These are phyloP conservation scores for Microtus montanus DNA, from an alignment of 2,113 vertebrate genomes.

Conservation along the genomic window DNA sequence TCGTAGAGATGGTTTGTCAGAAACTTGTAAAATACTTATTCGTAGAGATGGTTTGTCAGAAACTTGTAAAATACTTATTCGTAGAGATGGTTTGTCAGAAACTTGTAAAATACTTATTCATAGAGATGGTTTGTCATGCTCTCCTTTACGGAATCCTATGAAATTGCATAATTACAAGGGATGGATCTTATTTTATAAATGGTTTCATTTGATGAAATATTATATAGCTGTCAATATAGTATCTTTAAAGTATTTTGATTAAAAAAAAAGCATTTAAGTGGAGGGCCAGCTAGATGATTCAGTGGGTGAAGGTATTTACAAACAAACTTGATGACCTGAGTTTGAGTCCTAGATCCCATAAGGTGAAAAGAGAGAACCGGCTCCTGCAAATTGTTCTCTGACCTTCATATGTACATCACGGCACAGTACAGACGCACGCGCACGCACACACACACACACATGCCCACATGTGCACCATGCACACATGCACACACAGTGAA, in stretches of 20 bases:
- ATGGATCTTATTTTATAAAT: background rate
- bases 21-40: constrained; percentile 47
- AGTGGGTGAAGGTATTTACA: background rate
- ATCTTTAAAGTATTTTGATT: constrained; percentile 25
- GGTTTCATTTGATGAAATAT: constrained; percentile 31
- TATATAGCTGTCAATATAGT: constrained; percentile 44
- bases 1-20: background rate
- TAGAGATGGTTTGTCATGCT: background rate
- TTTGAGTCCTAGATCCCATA: background rate
- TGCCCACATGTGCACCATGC: background rate
- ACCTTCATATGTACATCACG: background rate
- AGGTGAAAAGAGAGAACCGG: background rate
- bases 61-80: constrained; percentile 40
- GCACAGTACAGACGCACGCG: background rate
- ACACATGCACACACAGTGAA: background rate
- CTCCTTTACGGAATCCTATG: constrained; percentile 16
- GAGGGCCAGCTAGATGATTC: background rate
- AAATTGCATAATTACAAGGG: constrained; percentile 45
- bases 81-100: constrained; percentile 36
- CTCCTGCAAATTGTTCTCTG: background rate
- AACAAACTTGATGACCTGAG: background rate
- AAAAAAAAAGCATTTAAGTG: background rate
- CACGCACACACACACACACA: background rate
- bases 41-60: constrained; percentile 19
- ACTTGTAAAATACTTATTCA: constrained; percentile 28